Percentiles rank a stretch among this genome's conserved stretches.
These are phyloP conservation scores for Orientallactaga bullata DNA, from an alignment of 2,113 vertebrate species.

Conservation along the genomic window DNA sequence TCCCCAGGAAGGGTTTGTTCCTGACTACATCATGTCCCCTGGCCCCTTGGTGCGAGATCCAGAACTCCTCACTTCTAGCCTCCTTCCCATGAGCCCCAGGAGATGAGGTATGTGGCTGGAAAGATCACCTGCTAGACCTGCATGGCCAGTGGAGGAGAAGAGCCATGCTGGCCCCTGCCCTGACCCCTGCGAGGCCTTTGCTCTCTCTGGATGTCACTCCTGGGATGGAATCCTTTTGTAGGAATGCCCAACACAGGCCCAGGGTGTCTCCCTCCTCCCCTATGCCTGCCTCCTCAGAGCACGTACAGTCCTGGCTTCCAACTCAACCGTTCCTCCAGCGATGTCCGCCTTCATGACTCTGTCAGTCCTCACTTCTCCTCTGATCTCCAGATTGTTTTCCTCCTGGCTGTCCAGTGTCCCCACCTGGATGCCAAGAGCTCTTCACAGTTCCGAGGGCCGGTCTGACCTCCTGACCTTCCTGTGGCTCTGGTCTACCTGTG, in stretches of 20 bases:
- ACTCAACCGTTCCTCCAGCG: background rate
- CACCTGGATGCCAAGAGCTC: background rate
- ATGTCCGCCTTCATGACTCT: background rate
- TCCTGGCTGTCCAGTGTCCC: accelerated
- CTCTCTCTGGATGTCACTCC: background rate
- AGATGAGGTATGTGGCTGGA: background rate
- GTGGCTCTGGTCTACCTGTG: background rate
- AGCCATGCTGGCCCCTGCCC: background rate
- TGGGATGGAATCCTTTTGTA: background rate
- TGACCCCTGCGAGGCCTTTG: background rate
- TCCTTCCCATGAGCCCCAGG: background rate
- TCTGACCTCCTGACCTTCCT: background rate
- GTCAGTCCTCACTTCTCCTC: background rate
- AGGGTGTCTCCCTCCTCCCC: background rate
- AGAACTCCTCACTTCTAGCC: background rate
- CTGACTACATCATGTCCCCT: background rate
- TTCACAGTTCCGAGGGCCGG: background rate
- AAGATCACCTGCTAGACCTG: background rate
- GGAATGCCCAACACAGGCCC: background rate
- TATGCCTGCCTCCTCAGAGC: too few species aligned
- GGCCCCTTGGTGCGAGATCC: background rate
- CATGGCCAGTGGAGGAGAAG: background rate
- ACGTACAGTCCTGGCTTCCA: background rate
- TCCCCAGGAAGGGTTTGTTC: background rate
- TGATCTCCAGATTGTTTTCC: background rate